phyloP scores from a whole-genome alignment of 2,113 vertebrate genomes.

The Bothrops jararaca region DNA sequence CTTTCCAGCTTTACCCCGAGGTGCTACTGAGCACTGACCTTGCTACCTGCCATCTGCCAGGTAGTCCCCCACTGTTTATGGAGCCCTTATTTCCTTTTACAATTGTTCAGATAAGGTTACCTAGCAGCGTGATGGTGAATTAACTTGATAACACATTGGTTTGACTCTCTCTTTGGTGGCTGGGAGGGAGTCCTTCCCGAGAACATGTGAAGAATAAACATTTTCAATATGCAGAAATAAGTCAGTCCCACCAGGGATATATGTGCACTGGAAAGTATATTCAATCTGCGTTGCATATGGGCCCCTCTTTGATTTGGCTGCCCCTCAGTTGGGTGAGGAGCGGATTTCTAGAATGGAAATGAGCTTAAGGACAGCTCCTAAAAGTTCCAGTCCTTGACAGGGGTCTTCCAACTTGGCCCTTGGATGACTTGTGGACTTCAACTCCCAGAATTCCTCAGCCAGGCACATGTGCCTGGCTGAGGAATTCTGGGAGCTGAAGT shows the following conservation, averaged over 20 bases:
- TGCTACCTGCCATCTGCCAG: not conserved
- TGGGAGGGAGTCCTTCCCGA: not conserved
- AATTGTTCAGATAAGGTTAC: not conserved
- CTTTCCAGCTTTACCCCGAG: slow-evolving; percentile 6
- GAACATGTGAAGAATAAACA: not conserved
- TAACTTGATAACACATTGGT: not conserved
- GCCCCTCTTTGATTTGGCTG: not conserved
- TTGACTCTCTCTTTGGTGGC: not conserved
- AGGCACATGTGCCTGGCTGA: too few species aligned
- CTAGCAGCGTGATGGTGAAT: not conserved
- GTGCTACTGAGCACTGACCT: not conserved
- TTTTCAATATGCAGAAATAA: not conserved
- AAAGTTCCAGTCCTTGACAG: not conserved
- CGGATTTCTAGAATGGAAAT: not conserved
- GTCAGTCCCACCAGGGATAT: not conserved
- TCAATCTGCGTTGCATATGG: not conserved
- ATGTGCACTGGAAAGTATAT: not conserved
- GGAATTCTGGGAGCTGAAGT: too few species aligned
- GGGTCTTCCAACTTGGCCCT: too few species aligned
- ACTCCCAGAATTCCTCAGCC: too few species aligned
- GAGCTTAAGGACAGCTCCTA: not conserved
- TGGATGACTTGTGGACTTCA: too few species aligned
- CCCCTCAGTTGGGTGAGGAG: not conserved
- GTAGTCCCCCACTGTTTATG: not conserved
- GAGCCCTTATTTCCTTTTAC: not conserved